Percentiles rank a stretch among this genome's conserved stretches.
Conservation (phyloP, 53 echinoderm and acorn worm species). For the Hippasteria phrygiana region DNA sequence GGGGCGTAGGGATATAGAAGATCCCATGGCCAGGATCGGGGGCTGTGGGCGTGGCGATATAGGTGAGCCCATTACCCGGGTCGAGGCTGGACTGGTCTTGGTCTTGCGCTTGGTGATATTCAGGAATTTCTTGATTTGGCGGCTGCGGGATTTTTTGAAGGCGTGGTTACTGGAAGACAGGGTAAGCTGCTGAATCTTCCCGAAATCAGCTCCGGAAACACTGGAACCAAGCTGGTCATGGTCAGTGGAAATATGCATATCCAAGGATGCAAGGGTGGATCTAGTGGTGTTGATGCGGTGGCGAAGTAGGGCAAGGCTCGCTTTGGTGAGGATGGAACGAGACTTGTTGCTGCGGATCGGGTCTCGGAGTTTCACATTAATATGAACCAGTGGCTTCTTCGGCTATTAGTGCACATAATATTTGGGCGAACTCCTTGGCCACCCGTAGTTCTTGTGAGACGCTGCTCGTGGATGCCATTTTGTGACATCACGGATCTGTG, state of each 20-base stretch:
- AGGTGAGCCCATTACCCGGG: neutral
- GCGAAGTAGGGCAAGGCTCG: slow-evolving; percentile 12
- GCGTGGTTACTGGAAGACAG: neutral
- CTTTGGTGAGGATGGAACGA: neutral
- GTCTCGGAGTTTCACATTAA: slow-evolving; percentile 33
- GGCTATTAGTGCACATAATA: too few species aligned
- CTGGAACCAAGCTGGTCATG: neutral
- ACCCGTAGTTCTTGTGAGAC: too few species aligned
- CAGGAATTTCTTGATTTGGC: neutral
- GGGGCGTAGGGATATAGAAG: too few species aligned
- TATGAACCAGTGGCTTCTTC: too few species aligned
- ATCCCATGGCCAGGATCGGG: too few species aligned
- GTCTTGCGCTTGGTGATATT: neutral
- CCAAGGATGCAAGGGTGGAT: slow-evolving; percentile 29
- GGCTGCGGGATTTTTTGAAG: neutral
- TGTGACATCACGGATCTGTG: too few species aligned
- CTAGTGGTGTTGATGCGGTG: slow-evolving; percentile 14
- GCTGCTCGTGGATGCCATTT: too few species aligned
- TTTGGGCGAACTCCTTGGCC: too few species aligned
- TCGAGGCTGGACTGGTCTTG: neutral
- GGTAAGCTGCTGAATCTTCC: too few species aligned
- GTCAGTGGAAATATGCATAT: neutral
- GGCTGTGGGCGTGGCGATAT: slow-evolving; percentile 21
- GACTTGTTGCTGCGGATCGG: slow-evolving; percentile 19
- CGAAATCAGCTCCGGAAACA: too few species aligned